Evolutionary conservation across 2,797 vertebrate species (phyloP).

Genomic region (Okamejei kenojei): DNA sequence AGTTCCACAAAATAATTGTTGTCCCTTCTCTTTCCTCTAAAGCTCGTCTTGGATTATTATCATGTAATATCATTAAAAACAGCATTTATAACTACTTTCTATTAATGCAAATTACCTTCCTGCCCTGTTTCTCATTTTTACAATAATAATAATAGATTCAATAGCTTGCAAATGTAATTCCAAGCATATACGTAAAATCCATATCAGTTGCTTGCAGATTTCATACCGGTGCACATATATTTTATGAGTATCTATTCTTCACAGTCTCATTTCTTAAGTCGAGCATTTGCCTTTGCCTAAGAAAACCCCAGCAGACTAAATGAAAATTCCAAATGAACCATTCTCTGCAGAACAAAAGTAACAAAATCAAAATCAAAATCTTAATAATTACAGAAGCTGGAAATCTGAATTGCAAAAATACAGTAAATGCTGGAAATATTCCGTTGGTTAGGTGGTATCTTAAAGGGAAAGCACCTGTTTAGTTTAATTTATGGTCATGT

Average conservation of each 20-base stretch:
- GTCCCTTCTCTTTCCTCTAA: background rate
- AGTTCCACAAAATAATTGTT: background rate
- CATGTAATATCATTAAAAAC: background rate
- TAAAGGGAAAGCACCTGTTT: too few species aligned
- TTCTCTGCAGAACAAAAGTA: background rate
- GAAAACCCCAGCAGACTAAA: background rate
- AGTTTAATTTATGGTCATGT: too few species aligned
- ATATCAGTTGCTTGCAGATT: background rate
- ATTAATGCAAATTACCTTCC: background rate
- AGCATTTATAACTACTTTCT: background rate
- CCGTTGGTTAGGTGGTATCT: too few species aligned
- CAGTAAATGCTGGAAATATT: too few species aligned
- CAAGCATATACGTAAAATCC: too few species aligned
- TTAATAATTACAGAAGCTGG: too few species aligned
- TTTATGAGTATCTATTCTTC: background rate
- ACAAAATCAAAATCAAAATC: too few species aligned
- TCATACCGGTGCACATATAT: background rate
- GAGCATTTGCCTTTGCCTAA: background rate
- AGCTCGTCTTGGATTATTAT: background rate
- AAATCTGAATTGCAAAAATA: too few species aligned
- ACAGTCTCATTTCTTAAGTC: background rate
- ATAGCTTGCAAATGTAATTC: too few species aligned
- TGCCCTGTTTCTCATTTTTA: background rate
- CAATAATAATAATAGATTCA: too few species aligned
- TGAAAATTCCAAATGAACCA: background rate